Percentiles rank a stretch among this genome's conserved stretches.
These are phyloP conservation scores for Todus mexicanus DNA, from an alignment of 2,797 vertebrate species.

Conservation along the genomic window DNA sequence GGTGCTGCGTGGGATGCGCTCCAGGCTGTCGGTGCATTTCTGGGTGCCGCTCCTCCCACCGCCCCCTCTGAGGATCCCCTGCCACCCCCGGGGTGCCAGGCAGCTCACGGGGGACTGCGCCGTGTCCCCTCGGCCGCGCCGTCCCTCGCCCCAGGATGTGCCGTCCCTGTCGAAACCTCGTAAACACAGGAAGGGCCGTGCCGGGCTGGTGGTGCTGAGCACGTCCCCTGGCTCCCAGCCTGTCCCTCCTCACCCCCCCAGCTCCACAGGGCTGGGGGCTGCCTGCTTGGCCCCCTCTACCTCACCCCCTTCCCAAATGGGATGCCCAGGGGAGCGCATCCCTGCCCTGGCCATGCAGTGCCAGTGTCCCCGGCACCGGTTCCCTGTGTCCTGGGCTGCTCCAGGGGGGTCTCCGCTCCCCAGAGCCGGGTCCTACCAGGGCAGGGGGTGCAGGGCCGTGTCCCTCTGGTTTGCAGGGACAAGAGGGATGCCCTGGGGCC, in stretches of 20 bases:
- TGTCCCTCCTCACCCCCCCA: not conserved
- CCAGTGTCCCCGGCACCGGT: fast-evolving
- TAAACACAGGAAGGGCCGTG: constrained; percentile 45
- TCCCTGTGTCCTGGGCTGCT: not conserved
- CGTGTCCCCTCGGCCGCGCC: fast-evolving
- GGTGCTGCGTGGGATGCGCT: not conserved
- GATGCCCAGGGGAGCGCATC: not conserved
- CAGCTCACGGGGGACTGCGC: not conserved
- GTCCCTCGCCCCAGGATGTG: not conserved
- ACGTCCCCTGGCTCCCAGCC: not conserved
- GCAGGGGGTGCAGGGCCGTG: fast-evolving
- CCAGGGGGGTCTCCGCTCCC: too few species aligned
- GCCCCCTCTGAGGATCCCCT: not conserved
- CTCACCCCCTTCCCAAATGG: fast-evolving
- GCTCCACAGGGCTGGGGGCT: not conserved
- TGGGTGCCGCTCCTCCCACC: not conserved
- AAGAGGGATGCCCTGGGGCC: not conserved
- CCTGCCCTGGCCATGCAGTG: not conserved
- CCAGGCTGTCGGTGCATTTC: fast-evolving
- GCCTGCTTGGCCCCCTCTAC: not conserved
- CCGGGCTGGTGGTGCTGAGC: not conserved
- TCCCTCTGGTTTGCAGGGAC: not conserved
- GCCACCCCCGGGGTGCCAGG: not conserved
- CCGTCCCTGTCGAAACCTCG: not conserved
- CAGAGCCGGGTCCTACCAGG: not conserved